Conservation (phyloP, 2,113 vertebrate genomes). For the Passerina amoena region DNA sequence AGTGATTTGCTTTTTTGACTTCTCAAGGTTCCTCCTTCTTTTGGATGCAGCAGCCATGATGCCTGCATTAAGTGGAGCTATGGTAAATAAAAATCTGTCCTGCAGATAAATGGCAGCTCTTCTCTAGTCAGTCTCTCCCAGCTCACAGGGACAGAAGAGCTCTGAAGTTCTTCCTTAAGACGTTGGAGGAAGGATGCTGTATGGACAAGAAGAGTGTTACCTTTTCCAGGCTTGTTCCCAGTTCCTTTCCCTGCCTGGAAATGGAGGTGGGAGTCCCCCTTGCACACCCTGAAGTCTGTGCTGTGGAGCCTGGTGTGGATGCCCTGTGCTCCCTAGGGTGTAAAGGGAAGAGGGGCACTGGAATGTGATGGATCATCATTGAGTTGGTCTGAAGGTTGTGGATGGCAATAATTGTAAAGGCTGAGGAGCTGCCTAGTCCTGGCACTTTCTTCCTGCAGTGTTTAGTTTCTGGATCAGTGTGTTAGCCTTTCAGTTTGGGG, state of each 20-base stretch:
- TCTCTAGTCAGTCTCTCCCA: background rate
- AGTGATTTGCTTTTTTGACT: constrained; percentile 49
- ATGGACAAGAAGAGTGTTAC: background rate
- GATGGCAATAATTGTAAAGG: background rate
- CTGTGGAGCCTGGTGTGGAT: background rate
- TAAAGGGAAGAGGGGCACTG: background rate
- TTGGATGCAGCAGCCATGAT: background rate
- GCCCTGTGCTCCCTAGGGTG: background rate
- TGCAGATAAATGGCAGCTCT: constrained; percentile 33
- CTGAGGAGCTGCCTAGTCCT: background rate
- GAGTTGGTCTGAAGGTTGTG: background rate
- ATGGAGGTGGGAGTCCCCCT: accelerated
- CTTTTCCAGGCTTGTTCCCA: background rate
- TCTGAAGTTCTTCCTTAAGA: background rate
- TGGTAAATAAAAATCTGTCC: constrained; percentile 42
- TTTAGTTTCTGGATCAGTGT: background rate
- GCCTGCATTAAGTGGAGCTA: constrained; percentile 16
- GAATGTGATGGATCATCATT: accelerated
- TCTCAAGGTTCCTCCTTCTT: constrained; percentile 1
- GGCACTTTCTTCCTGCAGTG: background rate
- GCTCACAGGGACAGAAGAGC: background rate
- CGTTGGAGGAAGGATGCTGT: background rate
- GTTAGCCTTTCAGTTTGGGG: background rate
- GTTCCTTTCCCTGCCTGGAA: background rate
- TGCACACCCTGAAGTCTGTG: background rate